Evolutionary conservation across 2,888 invertebrate genomes (phyloP), one percentile per base, ranked within the genome.

Genomic region (Carcina quercana): DNA sequence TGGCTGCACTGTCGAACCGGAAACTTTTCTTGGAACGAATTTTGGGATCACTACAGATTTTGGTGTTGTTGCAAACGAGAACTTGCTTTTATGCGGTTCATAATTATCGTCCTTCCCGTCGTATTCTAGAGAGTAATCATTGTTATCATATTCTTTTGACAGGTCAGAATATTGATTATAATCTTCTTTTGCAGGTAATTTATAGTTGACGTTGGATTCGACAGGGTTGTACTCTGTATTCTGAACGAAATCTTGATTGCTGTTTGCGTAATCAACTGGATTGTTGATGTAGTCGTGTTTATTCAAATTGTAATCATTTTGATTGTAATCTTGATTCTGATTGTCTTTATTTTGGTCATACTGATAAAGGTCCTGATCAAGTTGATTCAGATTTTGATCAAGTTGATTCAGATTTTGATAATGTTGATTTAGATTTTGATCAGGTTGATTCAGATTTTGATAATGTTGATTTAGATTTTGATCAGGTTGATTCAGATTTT

Each of bases 61-160:
- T 7, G 20, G 8, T 8, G 20, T n/a, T n/a, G n/a, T 20, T 11
- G 40, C 26, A 26, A 59, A 59, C 0, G 37, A 11, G 33, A 51
- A 79, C 53, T 79, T 78, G 15, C 64, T 69, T 35, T 32, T 58
- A 39, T 74, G 60, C 0, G 73, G 71, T 28, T 53, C 52, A 10
- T 69, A 67, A 8, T 64, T 53, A 10, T 47, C 49, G 15, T 55
- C 54, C 46, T 59, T 51, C 32, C 51, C 42, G 25, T 49, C 41
- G 25, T 58, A 63, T 45, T 75, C 76, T 25, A 57, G 40, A 0
- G 69, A 70, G 42, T 76, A 74, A 42, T 83, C 66, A 25, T 51
- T 68, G 7, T 52, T 59, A n/a, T 63, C 61, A 34, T 66, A 62
- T 38, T 82, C 80, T 49, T 72, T 73, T 0, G 70, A 65, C n/a